A percentile compares a stretch with the other conserved stretches of the same genome.
Conservation (phyloP, 2,797 vertebrate species). For the Aphelocoma californica region DNA sequence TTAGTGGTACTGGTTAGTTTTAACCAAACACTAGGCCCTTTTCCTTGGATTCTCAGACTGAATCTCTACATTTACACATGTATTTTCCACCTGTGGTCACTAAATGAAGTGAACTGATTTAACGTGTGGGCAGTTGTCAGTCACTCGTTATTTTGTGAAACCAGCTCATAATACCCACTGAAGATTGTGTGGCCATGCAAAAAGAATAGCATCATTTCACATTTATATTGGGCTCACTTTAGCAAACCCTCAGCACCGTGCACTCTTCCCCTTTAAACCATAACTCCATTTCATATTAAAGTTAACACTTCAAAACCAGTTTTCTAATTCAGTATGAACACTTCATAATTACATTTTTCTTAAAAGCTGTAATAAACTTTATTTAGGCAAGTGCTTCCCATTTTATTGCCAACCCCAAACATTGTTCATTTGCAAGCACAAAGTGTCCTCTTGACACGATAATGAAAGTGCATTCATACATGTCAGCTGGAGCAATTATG, state of each 20-base stretch:
- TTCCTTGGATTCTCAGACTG: neutral
- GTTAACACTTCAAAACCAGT: conserved; percentile 61
- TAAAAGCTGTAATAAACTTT: conserved; percentile 80
- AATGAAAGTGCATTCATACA: conserved; percentile 81
- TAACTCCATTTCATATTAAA: conserved; percentile 29
- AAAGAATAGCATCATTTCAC: neutral
- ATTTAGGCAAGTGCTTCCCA: conserved; percentile 73
- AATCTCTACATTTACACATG: neutral
- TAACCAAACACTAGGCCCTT: neutral
- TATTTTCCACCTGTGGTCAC: neutral
- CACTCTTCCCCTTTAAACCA: conserved; percentile 18
- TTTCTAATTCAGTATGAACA: conserved; percentile 67
- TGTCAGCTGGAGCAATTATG: conserved; percentile 80
- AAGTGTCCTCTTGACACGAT: conserved; percentile 79
- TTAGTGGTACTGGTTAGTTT: neutral
- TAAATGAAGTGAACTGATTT: neutral
- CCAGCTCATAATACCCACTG: neutral
- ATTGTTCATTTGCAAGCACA: conserved; percentile 74
- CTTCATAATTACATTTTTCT: conserved; percentile 74
- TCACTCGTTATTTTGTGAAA: neutral
- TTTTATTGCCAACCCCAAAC: conserved; percentile 76
- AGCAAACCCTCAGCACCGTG: neutral
- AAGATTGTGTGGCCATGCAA: neutral
- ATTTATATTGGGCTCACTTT: neutral
- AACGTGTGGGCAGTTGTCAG: neutral